A percentile compares a stretch with the other conserved stretches of the same genome.
phyloP scores from a whole-genome alignment of 2,888 invertebrate species.

The Acanthococcus lagerstroemiae region DNA sequence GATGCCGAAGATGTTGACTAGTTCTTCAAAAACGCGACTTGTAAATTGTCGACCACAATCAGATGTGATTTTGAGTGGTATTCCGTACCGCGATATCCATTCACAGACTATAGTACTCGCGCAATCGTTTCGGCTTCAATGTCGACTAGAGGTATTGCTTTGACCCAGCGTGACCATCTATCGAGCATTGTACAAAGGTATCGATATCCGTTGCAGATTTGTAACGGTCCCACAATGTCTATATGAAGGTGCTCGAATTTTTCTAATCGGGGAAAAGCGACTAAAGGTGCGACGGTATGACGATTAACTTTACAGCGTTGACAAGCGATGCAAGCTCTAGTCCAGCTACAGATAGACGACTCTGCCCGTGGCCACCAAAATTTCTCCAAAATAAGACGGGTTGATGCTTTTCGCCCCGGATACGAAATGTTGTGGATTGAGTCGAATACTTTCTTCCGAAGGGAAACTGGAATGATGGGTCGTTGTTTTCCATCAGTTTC shows the following conservation, averaged over 20 bases:
- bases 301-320: slow-evolving; percentile 40
- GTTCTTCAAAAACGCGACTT: slow-evolving; percentile 37
- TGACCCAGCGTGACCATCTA: slow-evolving; percentile 7
- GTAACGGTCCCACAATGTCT: slow-evolving; percentile 38
- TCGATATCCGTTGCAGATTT: neutral
- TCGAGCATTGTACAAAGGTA: slow-evolving; percentile 13
- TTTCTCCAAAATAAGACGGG: neutral
- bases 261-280: slow-evolving; percentile 36
- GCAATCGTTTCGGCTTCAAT: neutral
- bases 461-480: neutral
- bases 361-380: slow-evolving; percentile 40
- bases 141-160: neutral
- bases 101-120: slow-evolving; percentile 27
- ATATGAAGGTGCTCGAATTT: slow-evolving; percentile 30
- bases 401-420: neutral
- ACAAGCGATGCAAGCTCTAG: slow-evolving; percentile 38
- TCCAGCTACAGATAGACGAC: slow-evolving; percentile 40
- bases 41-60: slow-evolving; percentile 42
- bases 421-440: neutral
- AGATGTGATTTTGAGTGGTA: slow-evolving; percentile 40
- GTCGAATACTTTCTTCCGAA: neutral
- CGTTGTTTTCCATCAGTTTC: neutral
- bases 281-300: slow-evolving; percentile 38
- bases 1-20: neutral
- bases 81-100: slow-evolving; percentile 43